Evolutionary conservation across 2,113 vertebrate species (phyloP).

Genomic region (Tragelaphus strepsiceros): DNA sequence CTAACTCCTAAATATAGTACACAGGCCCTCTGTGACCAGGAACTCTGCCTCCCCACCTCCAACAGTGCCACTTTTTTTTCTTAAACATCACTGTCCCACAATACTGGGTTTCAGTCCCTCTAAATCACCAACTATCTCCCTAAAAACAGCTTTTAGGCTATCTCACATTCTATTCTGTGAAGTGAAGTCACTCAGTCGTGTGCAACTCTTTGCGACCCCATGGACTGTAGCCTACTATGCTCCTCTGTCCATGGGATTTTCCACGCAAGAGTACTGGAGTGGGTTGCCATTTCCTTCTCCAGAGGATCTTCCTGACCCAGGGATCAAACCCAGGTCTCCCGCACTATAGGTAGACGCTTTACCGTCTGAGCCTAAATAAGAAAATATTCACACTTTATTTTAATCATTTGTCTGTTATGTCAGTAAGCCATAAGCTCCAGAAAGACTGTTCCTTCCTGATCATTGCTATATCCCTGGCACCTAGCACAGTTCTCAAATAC

Average conservation of each 20-base stretch:
- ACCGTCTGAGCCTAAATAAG: background rate
- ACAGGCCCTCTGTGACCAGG: background rate
- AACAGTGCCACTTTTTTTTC: background rate
- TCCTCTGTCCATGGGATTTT: no score
- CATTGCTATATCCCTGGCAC: background rate
- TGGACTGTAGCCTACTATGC: no score
- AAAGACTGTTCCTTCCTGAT: background rate
- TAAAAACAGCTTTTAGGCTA: background rate
- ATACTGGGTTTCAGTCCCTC: background rate
- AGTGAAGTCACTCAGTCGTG: no score
- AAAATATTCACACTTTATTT: background rate
- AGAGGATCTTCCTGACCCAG: no score
- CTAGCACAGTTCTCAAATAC: background rate
- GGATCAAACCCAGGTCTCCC: no score
- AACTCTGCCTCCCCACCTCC: background rate
- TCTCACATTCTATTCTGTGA: background rate
- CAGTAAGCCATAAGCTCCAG: background rate
- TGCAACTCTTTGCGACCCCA: no score
- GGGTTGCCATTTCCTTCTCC: no score
- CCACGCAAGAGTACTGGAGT: no score
- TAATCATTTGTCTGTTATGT: background rate
- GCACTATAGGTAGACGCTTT: no score
- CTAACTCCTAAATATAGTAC: background rate
- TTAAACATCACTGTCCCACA: background rate
- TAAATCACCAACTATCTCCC: background rate